Evolutionary conservation across 2,888 invertebrate genomes (phyloP).

Genomic region (Aplocera efformata): DNA sequence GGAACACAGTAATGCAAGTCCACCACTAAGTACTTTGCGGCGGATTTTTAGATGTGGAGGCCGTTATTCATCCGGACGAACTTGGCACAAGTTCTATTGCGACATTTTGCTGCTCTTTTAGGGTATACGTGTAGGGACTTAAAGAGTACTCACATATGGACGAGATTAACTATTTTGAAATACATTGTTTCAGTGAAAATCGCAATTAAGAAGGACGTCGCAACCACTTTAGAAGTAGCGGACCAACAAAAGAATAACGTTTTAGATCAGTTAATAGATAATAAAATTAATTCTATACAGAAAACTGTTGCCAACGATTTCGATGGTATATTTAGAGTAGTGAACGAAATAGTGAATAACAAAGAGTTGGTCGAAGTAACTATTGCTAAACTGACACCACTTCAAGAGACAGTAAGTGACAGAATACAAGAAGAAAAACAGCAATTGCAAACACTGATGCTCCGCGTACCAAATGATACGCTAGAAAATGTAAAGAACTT

Average conservation of each 20-base stretch:
- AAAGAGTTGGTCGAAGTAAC: conserved; percentile 18
- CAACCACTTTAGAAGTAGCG: too few relatives aligned
- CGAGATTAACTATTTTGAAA: too few relatives aligned
- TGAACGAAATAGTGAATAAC: conserved; percentile 29
- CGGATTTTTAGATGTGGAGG: too few relatives aligned
- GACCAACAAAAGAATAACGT: conserved; percentile 12
- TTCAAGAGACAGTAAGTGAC: conserved; percentile 28
- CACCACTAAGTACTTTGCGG: too few relatives aligned
- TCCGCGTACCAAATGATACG: background rate
- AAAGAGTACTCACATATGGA: too few relatives aligned
- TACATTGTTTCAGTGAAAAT: too few relatives aligned
- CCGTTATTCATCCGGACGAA: too few relatives aligned
- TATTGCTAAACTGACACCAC: conserved; percentile 26
- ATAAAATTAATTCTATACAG: conserved; percentile 25
- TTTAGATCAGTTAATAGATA: conserved; percentile 30
- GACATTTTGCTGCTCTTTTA: too few relatives aligned
- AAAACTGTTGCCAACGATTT: conserved; percentile 14
- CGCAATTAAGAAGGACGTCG: too few relatives aligned
- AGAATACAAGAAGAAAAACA: conserved; percentile 25
- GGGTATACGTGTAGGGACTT: too few relatives aligned
- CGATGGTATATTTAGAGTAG: conserved; percentile 26
- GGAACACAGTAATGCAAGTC: too few relatives aligned
- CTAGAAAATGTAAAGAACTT: background rate
- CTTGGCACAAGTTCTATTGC: too few relatives aligned
- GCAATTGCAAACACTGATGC: conserved; percentile 23